Conservation (phyloP, 2,113 vertebrate species). For the Todiramphus chloris region DNA sequence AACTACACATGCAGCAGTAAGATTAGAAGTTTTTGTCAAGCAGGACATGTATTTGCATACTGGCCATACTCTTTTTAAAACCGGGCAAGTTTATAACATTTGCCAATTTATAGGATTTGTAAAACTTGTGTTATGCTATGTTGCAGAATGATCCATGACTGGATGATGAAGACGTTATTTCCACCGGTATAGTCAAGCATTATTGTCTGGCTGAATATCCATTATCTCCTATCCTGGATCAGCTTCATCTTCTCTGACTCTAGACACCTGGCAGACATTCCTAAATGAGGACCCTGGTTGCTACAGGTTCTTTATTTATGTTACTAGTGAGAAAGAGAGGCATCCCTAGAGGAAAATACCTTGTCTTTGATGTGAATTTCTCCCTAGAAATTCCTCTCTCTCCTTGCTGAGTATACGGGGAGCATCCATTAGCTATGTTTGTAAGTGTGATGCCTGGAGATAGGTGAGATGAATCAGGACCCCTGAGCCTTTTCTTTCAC, state of each 20-base stretch:
- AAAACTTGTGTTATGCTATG: background rate
- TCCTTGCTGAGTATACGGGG: background rate
- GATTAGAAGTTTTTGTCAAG: background rate
- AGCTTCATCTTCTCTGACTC: background rate
- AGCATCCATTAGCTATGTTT: background rate
- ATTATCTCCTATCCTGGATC: background rate
- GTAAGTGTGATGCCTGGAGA: background rate
- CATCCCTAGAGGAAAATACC: background rate
- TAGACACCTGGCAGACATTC: background rate
- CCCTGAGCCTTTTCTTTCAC: background rate
- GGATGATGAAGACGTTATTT: background rate
- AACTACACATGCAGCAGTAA: background rate
- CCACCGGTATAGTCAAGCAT: background rate
- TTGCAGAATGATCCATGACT: background rate
- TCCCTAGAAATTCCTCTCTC: background rate
- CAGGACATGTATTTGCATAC: background rate
- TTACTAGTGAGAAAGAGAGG: background rate
- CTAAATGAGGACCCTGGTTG: background rate
- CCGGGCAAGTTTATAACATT: background rate
- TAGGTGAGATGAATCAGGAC: background rate
- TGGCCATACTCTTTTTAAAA: background rate
- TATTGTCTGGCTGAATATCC: background rate
- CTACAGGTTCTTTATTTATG: background rate
- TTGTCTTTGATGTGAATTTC: background rate
- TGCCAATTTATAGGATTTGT: background rate